These are phyloP conservation scores for Sander lucioperca DNA, from an alignment of 2,113 vertebrate species.

Conservation along the genomic window DNA sequence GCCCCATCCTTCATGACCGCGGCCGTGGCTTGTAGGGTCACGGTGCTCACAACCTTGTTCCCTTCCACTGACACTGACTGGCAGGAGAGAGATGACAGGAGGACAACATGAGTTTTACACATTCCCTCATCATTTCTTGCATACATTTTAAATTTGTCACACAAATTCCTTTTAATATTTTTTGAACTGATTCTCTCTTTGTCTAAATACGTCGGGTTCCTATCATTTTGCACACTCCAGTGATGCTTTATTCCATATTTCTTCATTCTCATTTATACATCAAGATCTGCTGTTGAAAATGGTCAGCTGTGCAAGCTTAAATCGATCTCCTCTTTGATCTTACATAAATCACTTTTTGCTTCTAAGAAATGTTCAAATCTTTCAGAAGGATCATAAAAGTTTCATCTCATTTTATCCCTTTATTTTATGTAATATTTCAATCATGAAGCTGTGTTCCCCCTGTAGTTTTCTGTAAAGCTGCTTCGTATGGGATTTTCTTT, in stretches of 20 bases:
- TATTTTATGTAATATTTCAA: conserved; percentile 28
- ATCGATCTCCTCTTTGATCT: conserved; percentile 28
- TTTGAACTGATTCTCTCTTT: background rate
- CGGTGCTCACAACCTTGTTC: conserved; percentile 82
- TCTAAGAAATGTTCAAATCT: conserved; percentile 16
- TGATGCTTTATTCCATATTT: background rate
- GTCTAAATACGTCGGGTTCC: background rate
- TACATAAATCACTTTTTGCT: conserved; percentile 21
- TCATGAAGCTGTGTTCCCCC: conserved; percentile 3
- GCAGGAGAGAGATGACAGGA: background rate
- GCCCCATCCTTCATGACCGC: conserved; percentile 81
- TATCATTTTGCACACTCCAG: background rate
- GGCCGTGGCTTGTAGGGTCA: conserved; percentile 81
- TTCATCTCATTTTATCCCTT: conserved; percentile 28
- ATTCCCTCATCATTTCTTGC: background rate
- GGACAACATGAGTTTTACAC: background rate
- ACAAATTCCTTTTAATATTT: background rate
- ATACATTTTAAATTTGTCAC: background rate
- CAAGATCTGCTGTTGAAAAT: background rate
- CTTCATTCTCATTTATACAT: background rate
- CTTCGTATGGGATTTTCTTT: conserved; percentile 14
- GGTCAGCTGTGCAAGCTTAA: background rate
- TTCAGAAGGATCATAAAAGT: conserved; percentile 38
- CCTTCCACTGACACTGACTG: conserved; percentile 75
- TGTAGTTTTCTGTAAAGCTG: conserved; percentile 35